Percentiles rank a stretch among this genome's conserved stretches.
Evolutionary conservation across 2,797 vertebrate species (phyloP).

Genomic region (Apodemus agrarius): DNA sequence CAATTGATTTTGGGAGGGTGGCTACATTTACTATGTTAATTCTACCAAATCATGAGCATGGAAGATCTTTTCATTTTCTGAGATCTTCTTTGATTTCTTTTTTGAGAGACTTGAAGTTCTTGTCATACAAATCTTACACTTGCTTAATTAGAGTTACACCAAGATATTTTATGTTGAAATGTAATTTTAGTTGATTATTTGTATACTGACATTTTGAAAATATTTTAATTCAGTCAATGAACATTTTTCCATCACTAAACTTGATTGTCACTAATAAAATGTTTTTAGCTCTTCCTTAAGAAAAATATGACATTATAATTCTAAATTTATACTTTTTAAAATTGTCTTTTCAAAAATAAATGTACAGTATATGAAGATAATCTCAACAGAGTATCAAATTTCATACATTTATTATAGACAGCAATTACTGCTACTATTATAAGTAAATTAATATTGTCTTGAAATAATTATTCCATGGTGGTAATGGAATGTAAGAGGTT

Average conservation of each 20-base stretch:
- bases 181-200: constrained; percentile 62
- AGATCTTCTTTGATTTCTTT: no score
- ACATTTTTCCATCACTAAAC: background rate
- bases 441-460: background rate
- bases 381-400: background rate
- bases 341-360: background rate
- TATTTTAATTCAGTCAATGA: constrained; percentile 10
- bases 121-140: no score
- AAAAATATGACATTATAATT: background rate
- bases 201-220: constrained; percentile 52
- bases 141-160: no score
- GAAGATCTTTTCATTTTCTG: no score
- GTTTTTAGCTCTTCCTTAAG: background rate
- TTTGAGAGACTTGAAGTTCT: no score
- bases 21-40: no score
- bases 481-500: fast-evolving
- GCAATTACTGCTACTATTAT: background rate
- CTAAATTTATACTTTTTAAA: background rate
- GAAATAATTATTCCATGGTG: background rate
- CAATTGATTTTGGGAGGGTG: no score
- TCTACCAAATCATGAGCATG: no score
- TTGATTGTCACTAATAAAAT: background rate
- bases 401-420: background rate
- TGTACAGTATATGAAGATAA: background rate
- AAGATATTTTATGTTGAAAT: background rate